phyloP scores from a whole-genome alignment of 1,140 invertebrate genomes.

The Penaeus japonicus region DNA sequence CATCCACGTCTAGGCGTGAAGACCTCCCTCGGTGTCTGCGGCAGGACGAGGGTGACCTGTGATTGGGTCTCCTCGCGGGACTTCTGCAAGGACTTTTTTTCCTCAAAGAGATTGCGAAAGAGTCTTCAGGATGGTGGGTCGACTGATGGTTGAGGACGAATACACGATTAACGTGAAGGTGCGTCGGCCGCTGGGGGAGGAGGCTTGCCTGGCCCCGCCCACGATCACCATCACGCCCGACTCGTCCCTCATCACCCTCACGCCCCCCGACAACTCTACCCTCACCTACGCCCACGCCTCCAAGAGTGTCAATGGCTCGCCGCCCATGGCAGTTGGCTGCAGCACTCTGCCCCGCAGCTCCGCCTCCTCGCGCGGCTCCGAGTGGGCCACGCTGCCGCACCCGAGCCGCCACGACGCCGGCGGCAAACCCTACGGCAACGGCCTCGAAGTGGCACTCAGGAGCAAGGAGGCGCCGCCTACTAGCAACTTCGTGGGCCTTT shows the following conservation, averaged over 20 bases:
- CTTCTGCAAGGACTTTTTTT: too few species aligned
- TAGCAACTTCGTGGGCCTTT: too few species aligned
- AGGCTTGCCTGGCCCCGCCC: conserved; percentile 51
- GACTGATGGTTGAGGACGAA: conserved; percentile 50
- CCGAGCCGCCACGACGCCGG: too few species aligned
- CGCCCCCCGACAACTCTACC: conserved; percentile 32
- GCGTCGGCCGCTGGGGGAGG: conserved; percentile 62
- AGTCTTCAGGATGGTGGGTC: conserved; percentile 31
- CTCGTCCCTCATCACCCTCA: conserved; percentile 36
- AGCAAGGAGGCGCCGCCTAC: too few species aligned
- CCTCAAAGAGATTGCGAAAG: too few species aligned
- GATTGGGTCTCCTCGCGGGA: too few species aligned
- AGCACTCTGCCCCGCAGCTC: conserved; percentile 62
- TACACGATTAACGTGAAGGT: conserved; percentile 66
- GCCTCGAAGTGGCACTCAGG: too few species aligned
- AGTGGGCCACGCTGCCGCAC: background rate
- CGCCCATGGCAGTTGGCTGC: conserved; percentile 60
- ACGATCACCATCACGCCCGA: conserved; percentile 31
- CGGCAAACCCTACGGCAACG: too few species aligned
- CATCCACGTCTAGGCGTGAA: too few species aligned
- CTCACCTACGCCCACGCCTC: conserved; percentile 31
- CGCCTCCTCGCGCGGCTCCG: background rate
- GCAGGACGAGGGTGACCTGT: too few species aligned
- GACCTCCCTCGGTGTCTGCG: too few species aligned
- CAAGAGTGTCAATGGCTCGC: conserved; percentile 7